Conservation (phyloP, 2,888 invertebrate genomes). For the Acheta domesticus region DNA sequence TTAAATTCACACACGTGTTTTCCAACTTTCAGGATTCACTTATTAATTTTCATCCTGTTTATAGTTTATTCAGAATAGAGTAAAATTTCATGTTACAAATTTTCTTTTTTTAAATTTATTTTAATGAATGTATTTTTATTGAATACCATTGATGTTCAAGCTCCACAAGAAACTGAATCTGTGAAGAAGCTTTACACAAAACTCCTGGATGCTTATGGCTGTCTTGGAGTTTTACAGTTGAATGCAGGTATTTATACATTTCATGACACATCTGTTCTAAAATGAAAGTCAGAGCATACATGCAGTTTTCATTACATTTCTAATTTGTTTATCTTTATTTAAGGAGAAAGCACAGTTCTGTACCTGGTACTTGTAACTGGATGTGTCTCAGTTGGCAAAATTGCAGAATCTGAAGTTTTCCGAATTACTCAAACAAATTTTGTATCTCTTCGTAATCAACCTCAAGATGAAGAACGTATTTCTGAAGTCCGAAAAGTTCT, state of each 20-base stretch:
- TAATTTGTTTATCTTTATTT: conserved; percentile 27
- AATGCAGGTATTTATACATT: conserved; percentile 57
- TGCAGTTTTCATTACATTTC: not conserved
- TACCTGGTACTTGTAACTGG: conserved; percentile 93
- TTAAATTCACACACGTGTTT: too few species aligned
- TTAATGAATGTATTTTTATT: too few species aligned
- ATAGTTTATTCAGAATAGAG: too few species aligned
- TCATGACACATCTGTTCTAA: not conserved
- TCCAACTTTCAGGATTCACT: too few species aligned
- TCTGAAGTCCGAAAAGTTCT: conserved; percentile 76
- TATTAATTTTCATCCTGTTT: too few species aligned
- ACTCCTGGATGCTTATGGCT: conserved; percentile 91
- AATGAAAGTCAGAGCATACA: not conserved
- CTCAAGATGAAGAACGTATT: conserved; percentile 58
- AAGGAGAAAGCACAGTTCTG: conserved; percentile 72
- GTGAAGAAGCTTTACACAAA: conserved; percentile 87
- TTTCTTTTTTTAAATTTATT: not conserved
- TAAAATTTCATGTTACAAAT: too few species aligned
- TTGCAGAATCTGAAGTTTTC: conserved; percentile 91
- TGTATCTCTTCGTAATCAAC: conserved; percentile 76
- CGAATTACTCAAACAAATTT: conserved; percentile 90
- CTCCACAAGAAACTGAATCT: conserved; percentile 81
- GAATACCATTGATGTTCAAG: conserved; percentile 47
- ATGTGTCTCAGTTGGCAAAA: conserved; percentile 94
- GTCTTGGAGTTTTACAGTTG: conserved; percentile 87